phyloP scores from a whole-genome alignment of 2,888 invertebrate genomes.

The Drosophila meridionalis region DNA sequence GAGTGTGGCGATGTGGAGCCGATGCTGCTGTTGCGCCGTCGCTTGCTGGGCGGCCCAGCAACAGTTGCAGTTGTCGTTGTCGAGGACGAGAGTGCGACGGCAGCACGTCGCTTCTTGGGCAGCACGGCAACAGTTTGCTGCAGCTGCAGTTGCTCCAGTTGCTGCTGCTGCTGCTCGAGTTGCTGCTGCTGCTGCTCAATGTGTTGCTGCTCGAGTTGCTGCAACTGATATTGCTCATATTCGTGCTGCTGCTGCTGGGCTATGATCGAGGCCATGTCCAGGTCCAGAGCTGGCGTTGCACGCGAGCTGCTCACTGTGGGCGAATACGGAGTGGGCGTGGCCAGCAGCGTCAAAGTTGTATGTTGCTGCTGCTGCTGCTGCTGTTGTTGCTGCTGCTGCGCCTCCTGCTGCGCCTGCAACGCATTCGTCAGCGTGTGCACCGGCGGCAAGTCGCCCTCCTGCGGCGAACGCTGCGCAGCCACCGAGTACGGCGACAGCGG shows the following conservation, averaged over 20 bases:
- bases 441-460: constrained; percentile 83
- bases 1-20: constrained; percentile 71
- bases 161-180: constrained; percentile 38
- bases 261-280: constrained; percentile 62
- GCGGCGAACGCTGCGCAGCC: constrained; percentile 78
- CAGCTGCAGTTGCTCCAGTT: constrained; percentile 40
- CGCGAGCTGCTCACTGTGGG: constrained; percentile 84
- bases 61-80: constrained; percentile 27
- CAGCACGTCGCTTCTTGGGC: constrained; percentile 50
- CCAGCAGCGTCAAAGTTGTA: constrained; percentile 55
- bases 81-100: constrained; percentile 25
- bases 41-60: constrained; percentile 56
- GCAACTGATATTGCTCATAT: constrained; percentile 20
- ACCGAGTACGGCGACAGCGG: constrained; percentile 73
- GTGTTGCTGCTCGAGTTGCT: constrained; percentile 37
- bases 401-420: constrained; percentile 71
- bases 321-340: constrained; percentile 74
- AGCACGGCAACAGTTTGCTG: constrained; percentile 42
- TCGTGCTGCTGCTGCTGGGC: constrained; percentile 53
- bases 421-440: constrained; percentile 72
- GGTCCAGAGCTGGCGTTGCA: constrained; percentile 83
- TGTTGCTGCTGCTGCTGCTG: constrained; percentile 44
- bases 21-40: constrained; percentile 66
- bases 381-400: constrained; percentile 63
- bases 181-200: constrained; percentile 38